phyloP scores from a whole-genome alignment of 1,140 invertebrate species.

The Pogonomyrmex californicus region DNA sequence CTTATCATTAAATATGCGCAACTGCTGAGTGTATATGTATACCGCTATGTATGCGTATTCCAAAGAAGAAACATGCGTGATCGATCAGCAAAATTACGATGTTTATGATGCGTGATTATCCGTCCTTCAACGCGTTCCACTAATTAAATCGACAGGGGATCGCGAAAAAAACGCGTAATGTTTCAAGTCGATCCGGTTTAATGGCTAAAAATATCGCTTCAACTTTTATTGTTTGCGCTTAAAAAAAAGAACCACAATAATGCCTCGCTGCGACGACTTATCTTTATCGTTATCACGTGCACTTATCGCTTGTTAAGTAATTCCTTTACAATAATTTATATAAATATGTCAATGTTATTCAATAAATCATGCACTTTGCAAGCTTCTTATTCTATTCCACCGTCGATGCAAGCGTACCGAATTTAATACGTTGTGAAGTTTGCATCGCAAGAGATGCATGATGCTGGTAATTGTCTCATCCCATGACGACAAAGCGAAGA shows the following conservation, averaged over 20 bases:
- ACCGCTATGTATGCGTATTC: not conserved
- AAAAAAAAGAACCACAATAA: not conserved
- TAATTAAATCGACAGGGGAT: conserved; percentile 3
- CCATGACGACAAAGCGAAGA: not conserved
- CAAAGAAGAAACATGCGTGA: not conserved
- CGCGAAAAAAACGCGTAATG: not conserved
- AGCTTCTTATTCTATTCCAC: not conserved
- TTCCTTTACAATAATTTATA: not conserved
- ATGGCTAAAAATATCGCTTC: not conserved
- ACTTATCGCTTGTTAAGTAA: not conserved
- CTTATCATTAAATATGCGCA: not conserved
- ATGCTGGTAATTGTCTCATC: not conserved
- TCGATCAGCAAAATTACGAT: not conserved
- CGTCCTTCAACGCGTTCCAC: not conserved
- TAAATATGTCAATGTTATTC: not conserved
- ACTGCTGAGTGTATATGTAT: not conserved
- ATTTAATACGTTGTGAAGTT: not conserved
- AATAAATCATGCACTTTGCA: not conserved
- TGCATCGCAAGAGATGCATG: not conserved
- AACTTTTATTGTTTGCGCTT: not conserved
- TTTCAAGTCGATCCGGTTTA: not conserved
- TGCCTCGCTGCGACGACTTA: not conserved
- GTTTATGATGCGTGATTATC: not conserved
- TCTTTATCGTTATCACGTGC: not conserved
- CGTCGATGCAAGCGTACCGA: too few relatives aligned